Base-by-base conservation (phyloP, 2,113 vertebrate genomes). In the Ophiodon elongatus region DNA sequence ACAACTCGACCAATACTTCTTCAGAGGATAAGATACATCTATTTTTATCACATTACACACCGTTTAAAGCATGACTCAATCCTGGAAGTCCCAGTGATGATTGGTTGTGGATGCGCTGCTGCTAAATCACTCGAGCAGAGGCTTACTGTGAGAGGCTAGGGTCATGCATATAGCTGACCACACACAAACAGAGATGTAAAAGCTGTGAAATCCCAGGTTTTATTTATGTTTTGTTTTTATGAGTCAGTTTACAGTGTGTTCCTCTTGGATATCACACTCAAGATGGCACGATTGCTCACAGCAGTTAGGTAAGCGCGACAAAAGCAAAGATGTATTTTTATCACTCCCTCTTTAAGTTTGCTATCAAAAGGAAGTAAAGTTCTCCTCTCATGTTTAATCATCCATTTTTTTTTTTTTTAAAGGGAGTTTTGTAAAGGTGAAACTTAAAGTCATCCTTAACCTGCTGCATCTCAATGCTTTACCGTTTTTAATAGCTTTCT, bases 221-320 rank as follows among this genome's bases (percentile, higher is more conserved):
- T 84, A 83, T 81, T 89, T 83, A 11, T 85, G 80, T 80, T 85
- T 76, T 74, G 75, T 74, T 81, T 82, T 77, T 74, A 86, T 89
- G 88, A 90, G 81, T 90, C 89, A 90, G 66, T 68, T 83, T 57
- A 35, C 43, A 56, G 86, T 59, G 68, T 68, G 66, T 54, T 80
- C 31, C 14, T 76, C 66, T 74, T 65, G 39, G 78, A 59, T 80
- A 13, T 67, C 69, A 79, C 73, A 67, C 41, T 85, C 63, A 71
- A 71, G 60, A 76, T 47, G 60, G 59, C 45, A 45, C 65, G 23
- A 9, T 83, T 77, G 60, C 80, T 90, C 80, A 78, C 70, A 73
- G 77, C 66, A 50, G 86, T 88, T 88, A 80, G 76, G 47, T 86
- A 90, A 88, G 70, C 45, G 33, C 64, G 72, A 37, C 59, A 64